Percentiles rank a stretch among this genome's conserved stretches.
These are phyloP conservation scores for Pentalonia nigronervosa DNA, from an alignment of 1,140 invertebrate genomes.

Conservation along the genomic window DNA sequence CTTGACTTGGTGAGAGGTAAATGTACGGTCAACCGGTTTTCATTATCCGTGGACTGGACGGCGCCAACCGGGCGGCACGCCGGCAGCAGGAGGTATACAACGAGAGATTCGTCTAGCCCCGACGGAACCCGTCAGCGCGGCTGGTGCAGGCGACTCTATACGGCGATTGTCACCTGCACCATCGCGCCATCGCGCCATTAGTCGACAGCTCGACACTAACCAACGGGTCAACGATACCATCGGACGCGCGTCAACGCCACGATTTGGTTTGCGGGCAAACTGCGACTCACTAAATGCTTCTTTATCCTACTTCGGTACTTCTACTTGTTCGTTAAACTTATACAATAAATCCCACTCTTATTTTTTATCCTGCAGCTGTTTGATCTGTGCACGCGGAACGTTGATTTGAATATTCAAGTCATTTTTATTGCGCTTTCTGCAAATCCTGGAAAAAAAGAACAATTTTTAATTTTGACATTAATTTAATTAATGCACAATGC, in stretches of 20 bases:
- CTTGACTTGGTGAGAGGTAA: neutral
- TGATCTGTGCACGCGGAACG: neutral
- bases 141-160: neutral
- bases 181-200: neutral
- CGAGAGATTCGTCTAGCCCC: conserved; percentile 19
- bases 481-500: too few relatives aligned
- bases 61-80: conserved; percentile 47
- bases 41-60: conserved; percentile 56
- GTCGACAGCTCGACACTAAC: neutral
- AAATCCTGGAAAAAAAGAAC: too few relatives aligned
- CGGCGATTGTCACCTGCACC: conserved; percentile 28
- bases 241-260: neutral
- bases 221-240: conserved; percentile 16
- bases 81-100: conserved; percentile 47
- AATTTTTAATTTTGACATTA: too few relatives aligned
- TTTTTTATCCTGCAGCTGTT: neutral
- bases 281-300: neutral
- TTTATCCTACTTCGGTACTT: neutral
- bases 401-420: too few relatives aligned
- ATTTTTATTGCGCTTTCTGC: neutral
- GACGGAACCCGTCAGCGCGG: neutral
- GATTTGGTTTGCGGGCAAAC: neutral
- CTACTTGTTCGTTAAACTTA: neutral
- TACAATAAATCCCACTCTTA: neutral
- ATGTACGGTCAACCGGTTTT: conserved; percentile 47